These are phyloP conservation scores for Ptilorrhoa leucosticta DNA, from an alignment of 2,113 vertebrate species.

Conservation along the genomic window DNA sequence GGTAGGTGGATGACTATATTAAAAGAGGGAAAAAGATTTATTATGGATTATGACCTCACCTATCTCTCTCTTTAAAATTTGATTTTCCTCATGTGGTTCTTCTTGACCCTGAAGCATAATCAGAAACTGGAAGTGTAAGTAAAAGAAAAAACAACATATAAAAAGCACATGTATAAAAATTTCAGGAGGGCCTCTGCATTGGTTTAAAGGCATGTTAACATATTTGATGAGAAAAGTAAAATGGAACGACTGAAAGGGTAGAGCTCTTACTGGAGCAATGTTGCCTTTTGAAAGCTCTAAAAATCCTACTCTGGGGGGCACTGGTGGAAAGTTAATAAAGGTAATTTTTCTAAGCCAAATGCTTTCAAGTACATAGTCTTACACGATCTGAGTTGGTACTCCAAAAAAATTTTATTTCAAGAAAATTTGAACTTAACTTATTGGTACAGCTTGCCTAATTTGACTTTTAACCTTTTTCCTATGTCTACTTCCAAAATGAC, in stretches of 20 bases:
- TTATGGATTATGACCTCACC: neutral
- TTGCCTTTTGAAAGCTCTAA: neutral
- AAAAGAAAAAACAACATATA: neutral
- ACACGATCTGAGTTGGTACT: neutral
- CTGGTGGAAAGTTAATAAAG: neutral
- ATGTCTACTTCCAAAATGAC: neutral
- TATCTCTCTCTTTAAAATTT: neutral
- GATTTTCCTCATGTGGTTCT: neutral
- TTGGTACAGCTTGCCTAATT: neutral
- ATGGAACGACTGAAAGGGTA: neutral
- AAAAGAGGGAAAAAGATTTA: neutral
- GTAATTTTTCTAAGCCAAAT: neutral
- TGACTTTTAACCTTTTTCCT: conserved; percentile 5
- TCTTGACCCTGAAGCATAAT: neutral
- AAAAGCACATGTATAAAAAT: neutral
- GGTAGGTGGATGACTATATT: neutral
- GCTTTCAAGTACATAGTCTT: neutral
- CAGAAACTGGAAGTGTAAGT: neutral
- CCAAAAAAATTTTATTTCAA: neutral
- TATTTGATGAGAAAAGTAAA: neutral
- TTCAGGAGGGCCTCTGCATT: neutral
- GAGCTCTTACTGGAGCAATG: neutral
- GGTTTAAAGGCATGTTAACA: neutral
- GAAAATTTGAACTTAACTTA: neutral
- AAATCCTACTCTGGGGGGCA: neutral